A percentile compares a stretch with the other conserved stretches of the same genome.
These are phyloP conservation scores for Acrossocheilus wenchowensis DNA, from an alignment of 2,797 vertebrate genomes.

Conservation along the genomic window DNA sequence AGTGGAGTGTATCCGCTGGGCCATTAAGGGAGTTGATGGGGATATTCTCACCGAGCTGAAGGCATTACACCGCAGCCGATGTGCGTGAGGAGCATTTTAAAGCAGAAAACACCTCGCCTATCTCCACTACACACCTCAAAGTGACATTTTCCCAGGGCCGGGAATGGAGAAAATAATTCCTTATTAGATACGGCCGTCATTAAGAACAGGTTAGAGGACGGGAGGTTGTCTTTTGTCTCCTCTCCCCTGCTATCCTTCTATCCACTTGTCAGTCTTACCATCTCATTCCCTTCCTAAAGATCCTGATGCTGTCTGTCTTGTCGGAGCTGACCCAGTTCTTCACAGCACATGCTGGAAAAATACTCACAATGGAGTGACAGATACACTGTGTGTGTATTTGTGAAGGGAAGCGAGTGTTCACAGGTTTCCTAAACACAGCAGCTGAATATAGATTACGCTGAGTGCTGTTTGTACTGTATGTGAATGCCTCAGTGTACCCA, in stretches of 20 bases:
- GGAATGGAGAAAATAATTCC: slow-evolving; percentile 15
- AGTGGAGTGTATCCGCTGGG: slow-evolving; percentile 49
- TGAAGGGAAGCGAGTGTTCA: slow-evolving; percentile 30
- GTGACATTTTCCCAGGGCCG: slow-evolving; percentile 36
- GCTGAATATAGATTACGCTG: slow-evolving; percentile 33
- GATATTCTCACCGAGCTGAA: slow-evolving; percentile 51
- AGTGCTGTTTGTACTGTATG: slow-evolving; percentile 20
- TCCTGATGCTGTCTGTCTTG: slow-evolving; percentile 35
- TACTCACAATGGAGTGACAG: slow-evolving; percentile 36
- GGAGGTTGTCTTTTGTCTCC: slow-evolving; percentile 18
- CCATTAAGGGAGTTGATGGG: slow-evolving; percentile 58
- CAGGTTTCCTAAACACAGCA: slow-evolving; percentile 34
- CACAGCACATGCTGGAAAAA: slow-evolving; percentile 44
- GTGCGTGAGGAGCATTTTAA: slow-evolving; percentile 53
- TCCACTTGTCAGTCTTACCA: slow-evolving; percentile 18
- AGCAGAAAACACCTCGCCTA: slow-evolving; percentile 31
- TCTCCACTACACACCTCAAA: slow-evolving; percentile 44
- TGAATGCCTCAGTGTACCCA: slow-evolving; percentile 26
- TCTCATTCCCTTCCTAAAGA: slow-evolving; percentile 14
- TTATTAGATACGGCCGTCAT: background rate
- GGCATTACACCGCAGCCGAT: slow-evolving; percentile 47
- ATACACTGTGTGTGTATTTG: slow-evolving; percentile 29
- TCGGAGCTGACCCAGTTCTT: slow-evolving; percentile 50
- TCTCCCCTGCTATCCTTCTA: background rate
- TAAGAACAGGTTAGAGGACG: slow-evolving; percentile 7